Conservation (phyloP, 1,140 invertebrate species). For the Drosophila orena region DNA sequence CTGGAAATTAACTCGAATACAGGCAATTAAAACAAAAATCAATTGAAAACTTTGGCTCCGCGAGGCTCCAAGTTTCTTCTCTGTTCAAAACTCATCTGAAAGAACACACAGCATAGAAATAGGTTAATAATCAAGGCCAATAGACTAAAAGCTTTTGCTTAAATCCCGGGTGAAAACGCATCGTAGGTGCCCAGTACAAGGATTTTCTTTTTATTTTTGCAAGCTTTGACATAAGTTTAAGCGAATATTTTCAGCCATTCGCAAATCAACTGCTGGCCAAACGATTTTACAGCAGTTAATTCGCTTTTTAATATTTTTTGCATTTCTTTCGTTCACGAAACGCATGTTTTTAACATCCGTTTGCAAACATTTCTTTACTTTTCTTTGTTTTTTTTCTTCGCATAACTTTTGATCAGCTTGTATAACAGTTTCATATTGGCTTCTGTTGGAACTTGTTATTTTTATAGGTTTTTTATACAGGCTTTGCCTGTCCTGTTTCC, state of each 20-base stretch:
- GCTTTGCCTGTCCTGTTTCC: slow-evolving; percentile 14
- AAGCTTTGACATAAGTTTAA: slow-evolving; percentile 10
- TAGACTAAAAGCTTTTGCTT: background rate
- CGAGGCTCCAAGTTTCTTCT: slow-evolving; percentile 48
- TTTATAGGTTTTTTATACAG: slow-evolving; percentile 1
- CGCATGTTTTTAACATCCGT: background rate
- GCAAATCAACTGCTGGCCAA: slow-evolving; percentile 21
- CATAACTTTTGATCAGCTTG: slow-evolving; percentile 7
- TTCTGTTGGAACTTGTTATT: background rate
- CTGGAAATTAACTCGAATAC: slow-evolving; percentile 23
- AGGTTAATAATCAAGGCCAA: slow-evolving; percentile 37
- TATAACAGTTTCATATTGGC: background rate
- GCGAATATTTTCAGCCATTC: slow-evolving; percentile 16
- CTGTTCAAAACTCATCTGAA: slow-evolving; percentile 51
- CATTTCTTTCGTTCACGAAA: slow-evolving; percentile 11
- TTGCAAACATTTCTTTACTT: background rate
- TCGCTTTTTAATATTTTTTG: slow-evolving; percentile 18
- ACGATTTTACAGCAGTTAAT: slow-evolving; percentile 36
- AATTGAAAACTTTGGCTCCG: slow-evolving; percentile 49
- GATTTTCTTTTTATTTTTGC: slow-evolving; percentile 5
- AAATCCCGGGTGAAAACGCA: background rate
- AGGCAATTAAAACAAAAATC: slow-evolving; percentile 1
- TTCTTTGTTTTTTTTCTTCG: slow-evolving; percentile 6
- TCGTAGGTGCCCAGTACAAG: slow-evolving; percentile 1
- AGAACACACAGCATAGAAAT: slow-evolving; percentile 55